Evolutionary conservation across 2,888 invertebrate species (phyloP).

Genomic region (Amorpha juglandis): DNA sequence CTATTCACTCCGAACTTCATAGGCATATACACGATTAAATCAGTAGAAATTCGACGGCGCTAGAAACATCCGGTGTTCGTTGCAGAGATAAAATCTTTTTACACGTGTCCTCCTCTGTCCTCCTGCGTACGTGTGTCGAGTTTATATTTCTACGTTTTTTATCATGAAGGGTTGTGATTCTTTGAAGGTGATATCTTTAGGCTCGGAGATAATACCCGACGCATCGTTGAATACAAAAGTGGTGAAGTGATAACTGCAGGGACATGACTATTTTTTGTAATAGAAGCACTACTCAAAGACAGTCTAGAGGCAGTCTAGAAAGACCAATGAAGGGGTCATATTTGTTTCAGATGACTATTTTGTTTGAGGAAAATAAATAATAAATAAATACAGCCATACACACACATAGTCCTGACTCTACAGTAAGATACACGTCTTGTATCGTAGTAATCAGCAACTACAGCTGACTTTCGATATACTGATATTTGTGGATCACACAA

Average conservation of each 20-base stretch:
- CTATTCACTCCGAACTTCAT: neutral
- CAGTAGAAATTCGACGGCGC: constrained; percentile 68
- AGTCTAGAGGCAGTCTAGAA: neutral
- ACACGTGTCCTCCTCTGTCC: constrained; percentile 71
- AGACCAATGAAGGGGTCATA: neutral
- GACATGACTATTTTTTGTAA: constrained; percentile 1
- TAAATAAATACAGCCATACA: too few species aligned
- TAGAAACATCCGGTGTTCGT: constrained; percentile 67
- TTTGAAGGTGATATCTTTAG: constrained; percentile 31
- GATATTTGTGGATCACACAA: too few species aligned
- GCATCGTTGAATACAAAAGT: constrained; percentile 17
- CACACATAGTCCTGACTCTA: too few species aligned
- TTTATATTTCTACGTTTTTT: constrained; percentile 39
- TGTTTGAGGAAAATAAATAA: too few species aligned
- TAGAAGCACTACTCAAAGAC: neutral
- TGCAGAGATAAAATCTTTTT: constrained; percentile 57
- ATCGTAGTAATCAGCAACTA: too few species aligned
- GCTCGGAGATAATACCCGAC: neutral
- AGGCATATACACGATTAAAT: constrained; percentile 46
- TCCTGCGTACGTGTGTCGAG: constrained; percentile 63
- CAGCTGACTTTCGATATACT: too few species aligned
- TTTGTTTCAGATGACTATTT: too few species aligned
- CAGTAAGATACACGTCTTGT: too few species aligned
- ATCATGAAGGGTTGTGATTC: constrained; percentile 33
- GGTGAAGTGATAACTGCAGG: constrained; percentile 18